phyloP scores from a whole-genome alignment of 2,797 vertebrate species.

The Etheostoma nigrum region DNA sequence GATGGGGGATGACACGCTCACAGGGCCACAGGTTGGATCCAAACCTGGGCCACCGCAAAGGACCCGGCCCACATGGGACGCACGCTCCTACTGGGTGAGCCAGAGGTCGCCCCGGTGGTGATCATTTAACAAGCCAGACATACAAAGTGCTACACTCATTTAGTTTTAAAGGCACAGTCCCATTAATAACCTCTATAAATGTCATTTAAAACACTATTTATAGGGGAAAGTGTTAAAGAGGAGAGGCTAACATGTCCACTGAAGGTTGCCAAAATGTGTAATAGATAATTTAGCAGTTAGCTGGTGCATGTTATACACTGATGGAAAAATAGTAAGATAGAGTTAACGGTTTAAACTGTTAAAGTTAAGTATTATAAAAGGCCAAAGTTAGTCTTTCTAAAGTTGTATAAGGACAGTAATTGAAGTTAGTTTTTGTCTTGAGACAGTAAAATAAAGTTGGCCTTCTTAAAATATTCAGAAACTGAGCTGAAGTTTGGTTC shows the following conservation, averaged over 20 bases:
- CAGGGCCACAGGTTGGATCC: too few relatives aligned
- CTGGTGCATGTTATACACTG: not conserved
- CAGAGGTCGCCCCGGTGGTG: too few relatives aligned
- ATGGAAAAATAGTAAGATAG: not conserved
- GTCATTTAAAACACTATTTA: constrained; percentile 23
- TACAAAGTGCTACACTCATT: not conserved
- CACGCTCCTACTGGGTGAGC: too few relatives aligned
- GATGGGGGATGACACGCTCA: too few relatives aligned
- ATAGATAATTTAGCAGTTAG: not conserved
- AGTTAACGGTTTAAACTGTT: not conserved
- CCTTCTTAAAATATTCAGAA: constrained; percentile 1
- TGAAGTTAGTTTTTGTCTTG: constrained; percentile 3
- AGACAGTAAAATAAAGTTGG: not conserved
- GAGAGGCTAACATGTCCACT: not conserved
- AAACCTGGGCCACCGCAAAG: too few relatives aligned
- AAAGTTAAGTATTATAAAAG: not conserved
- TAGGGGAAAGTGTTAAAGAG: not conserved
- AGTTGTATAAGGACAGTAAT: not conserved
- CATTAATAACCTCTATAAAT: constrained; percentile 38
- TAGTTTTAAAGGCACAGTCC: constrained; percentile 14
- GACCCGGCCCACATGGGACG: too few relatives aligned
- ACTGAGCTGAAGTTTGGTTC: not conserved
- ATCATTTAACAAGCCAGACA: not conserved
- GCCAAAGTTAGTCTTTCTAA: not conserved
- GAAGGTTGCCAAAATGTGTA: constrained; percentile 5